Evolutionary conservation across 2,888 invertebrate genomes (phyloP).

Genomic region (Eumerus sabulonum): DNA sequence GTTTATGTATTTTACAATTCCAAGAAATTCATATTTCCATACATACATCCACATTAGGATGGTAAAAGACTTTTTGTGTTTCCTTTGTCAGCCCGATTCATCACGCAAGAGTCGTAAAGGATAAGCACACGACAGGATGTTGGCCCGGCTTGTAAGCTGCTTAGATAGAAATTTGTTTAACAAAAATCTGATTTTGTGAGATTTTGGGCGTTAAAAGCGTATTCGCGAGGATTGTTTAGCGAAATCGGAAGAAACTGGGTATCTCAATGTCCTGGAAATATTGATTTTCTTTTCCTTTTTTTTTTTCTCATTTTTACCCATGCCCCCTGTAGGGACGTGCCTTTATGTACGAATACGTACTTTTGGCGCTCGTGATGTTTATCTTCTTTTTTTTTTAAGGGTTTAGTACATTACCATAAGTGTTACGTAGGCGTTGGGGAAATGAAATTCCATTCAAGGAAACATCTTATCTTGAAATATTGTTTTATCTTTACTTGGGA

Average conservation of each 20-base stretch:
- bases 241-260: background rate
- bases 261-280: slow-evolving; percentile 35
- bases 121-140: no score
- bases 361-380: background rate
- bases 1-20: slow-evolving; percentile 5
- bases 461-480: no score
- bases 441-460: no score
- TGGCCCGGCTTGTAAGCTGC: background rate
- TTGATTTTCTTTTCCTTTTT: slow-evolving; percentile 33
- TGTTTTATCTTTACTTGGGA: no score
- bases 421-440: background rate
- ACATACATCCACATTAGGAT: no score
- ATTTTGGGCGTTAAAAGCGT: slow-evolving; percentile 31
- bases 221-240: slow-evolving; percentile 15
- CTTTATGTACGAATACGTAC: background rate
- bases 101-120: no score
- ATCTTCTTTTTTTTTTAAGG: slow-evolving; percentile 1
- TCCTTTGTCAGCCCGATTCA: background rate
- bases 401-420: slow-evolving; percentile 17
- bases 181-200: slow-evolving; percentile 30
- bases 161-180: slow-evolving; percentile 21
- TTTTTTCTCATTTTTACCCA: background rate
- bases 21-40: background rate
- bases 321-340: background rate
- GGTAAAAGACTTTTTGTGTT: background rate